Evolutionary conservation across 1,140 invertebrate species (phyloP).

Genomic region (Platyura marginata): DNA sequence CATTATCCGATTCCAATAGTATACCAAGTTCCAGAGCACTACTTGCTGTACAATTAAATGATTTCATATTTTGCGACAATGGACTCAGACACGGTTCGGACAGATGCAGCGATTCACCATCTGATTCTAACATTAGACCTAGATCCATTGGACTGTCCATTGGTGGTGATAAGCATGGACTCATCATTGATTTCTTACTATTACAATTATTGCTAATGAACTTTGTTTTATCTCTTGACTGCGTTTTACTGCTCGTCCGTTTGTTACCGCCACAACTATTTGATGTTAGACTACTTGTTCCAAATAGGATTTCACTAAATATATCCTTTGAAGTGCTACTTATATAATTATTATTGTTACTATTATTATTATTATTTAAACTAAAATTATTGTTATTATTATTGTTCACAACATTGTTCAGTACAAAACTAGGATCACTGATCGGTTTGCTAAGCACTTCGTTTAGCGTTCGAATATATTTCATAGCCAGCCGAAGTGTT

Average conservation of each 20-base stretch:
- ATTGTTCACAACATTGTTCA: not conserved
- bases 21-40: conserved; percentile 14
- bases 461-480: conserved; percentile 58
- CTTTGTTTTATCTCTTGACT: not conserved
- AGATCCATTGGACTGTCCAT: conserved; percentile 11
- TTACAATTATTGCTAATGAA: not conserved
- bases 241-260: not conserved
- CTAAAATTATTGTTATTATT: not conserved
- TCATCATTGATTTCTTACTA: not conserved
- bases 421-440: not conserved
- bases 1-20: conserved; percentile 14
- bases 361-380: not conserved
- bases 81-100: conserved; percentile 20
- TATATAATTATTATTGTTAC: not conserved
- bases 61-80: conserved; percentile 5
- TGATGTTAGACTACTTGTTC: not conserved
- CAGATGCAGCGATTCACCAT: conserved; percentile 30
- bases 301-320: not conserved
- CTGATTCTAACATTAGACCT: conserved; percentile 30
- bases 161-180: conserved; percentile 1
- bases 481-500: conserved; percentile 67
- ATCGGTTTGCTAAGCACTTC: conserved; percentile 14
- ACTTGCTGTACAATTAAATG: conserved; percentile 5
- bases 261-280: not conserved
- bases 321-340: not conserved